Percentiles rank a stretch among this genome's conserved stretches.
Conservation (phyloP, 2,113 vertebrate genomes). For the Hystrix cristata region DNA sequence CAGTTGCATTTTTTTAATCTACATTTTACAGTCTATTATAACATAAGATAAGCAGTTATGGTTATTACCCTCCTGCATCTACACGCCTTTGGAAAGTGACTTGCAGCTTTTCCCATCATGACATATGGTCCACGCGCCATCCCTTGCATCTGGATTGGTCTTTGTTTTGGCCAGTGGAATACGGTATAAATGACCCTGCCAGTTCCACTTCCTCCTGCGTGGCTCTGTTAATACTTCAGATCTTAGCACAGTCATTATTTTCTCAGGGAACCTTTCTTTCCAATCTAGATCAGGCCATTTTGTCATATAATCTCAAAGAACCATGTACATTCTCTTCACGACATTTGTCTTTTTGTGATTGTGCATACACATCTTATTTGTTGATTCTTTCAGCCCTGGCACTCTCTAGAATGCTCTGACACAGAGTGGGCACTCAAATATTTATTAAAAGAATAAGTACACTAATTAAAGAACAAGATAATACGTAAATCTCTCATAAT, state of each 20-base stretch:
- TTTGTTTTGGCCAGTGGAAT: background rate
- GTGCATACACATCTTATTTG: background rate
- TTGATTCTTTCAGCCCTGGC: background rate
- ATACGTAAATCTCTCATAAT: background rate
- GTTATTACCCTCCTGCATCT: background rate
- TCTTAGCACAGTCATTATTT: background rate
- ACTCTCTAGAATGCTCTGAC: background rate
- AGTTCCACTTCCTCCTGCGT: background rate
- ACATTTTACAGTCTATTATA: background rate
- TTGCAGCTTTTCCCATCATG: background rate
- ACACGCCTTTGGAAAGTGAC: background rate
- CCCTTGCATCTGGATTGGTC: background rate
- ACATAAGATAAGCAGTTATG: background rate
- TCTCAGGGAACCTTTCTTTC: background rate
- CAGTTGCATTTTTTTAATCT: background rate
- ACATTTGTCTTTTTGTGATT: background rate
- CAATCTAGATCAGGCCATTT: background rate
- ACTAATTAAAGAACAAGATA: conserved; percentile 22
- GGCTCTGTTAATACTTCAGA: background rate
- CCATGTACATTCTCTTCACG: background rate
- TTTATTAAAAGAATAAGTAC: conserved; percentile 34
- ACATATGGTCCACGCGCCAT: background rate
- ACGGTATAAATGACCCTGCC: background rate
- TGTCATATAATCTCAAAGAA: background rate
- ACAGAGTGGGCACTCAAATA: background rate